Evolutionary conservation across 2,113 vertebrate species (phyloP), one percentile per base, ranked within the genome.

Genomic region (Phodopus roborovskii): DNA sequence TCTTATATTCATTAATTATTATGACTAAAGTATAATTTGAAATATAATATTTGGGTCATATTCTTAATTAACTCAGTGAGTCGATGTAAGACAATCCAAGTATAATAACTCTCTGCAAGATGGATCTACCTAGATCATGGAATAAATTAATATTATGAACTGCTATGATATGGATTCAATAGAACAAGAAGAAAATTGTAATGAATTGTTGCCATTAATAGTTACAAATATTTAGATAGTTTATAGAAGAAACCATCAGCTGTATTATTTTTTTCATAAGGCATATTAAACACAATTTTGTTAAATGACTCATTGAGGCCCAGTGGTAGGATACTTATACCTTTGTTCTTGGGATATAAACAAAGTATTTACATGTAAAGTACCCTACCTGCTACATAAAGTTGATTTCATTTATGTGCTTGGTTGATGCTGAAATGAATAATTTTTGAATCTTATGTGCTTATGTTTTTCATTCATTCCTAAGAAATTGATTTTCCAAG

Each of bases 1-100:
- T 91, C 10, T 93, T 93, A 39, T 48, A n/a, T 33, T 91, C 26
- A 19, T 71, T 42, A 2, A 39, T 94, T 48, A 33, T 56, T 68
- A 15, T 77, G 81, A 17, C n/a, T 48, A 62, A 36, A 28, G 48
- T 26, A 50, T 15, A 53, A 48, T 93, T 94, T 74, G 30, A 88
- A 91, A 89, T 39, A 20, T 79, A 95, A 91, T 92, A 84, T 75
- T 64, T 74, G 60, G n/a, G 22, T 3, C 56, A 50, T 81, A 50
- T 88, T 86, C 66, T 83, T 93, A 93, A 95, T 68, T 73, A 93
- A 77, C 81, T 68, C 60, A 94, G 75, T 88, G 12, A 83, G 58
- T 13, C 12, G 48, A 28, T 19, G 5, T 70, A 56, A 90, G 64
- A 42, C 16, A 93, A 68, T 42, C 58, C 16, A 36, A 30, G 15